phyloP scores from a whole-genome alignment of 2,113 vertebrate species.

The Pandion haliaetus region DNA sequence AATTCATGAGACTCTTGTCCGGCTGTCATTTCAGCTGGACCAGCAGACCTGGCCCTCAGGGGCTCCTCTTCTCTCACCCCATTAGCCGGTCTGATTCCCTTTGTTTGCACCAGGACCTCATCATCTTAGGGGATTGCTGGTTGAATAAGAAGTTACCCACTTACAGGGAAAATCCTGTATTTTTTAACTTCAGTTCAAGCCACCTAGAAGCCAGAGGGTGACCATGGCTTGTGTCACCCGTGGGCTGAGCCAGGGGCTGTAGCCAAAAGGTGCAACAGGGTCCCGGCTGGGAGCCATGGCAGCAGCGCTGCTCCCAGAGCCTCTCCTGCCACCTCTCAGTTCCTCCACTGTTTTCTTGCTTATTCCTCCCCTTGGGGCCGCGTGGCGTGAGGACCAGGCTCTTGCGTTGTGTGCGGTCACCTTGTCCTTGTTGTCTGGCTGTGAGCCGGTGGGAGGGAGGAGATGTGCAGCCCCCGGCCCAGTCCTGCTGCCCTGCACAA shows the following conservation, averaged over 20 bases:
- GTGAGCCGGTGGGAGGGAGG: rapidly evolving
- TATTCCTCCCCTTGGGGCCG: background rate
- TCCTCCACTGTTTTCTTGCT: background rate
- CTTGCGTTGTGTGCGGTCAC: rapidly evolving
- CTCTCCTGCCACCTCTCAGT: background rate
- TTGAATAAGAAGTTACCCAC: background rate
- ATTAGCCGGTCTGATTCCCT: background rate
- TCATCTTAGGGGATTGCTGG: background rate
- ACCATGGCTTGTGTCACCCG: rapidly evolving
- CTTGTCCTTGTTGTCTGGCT: rapidly evolving
- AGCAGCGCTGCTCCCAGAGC: background rate
- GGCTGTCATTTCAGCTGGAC: background rate
- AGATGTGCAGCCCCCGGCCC: rapidly evolving
- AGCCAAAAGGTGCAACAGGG: background rate
- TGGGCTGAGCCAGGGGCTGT: background rate
- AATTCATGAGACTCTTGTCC: background rate
- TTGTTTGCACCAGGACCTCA: background rate
- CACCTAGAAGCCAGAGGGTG: background rate
- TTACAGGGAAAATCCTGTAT: background rate
- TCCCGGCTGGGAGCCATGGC: rapidly evolving
- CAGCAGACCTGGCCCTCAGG: background rate
- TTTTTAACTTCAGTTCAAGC: background rate
- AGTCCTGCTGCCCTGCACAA: background rate
- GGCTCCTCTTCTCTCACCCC: background rate
- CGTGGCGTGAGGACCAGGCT: background rate